These are phyloP conservation scores for Muntiacus muntjak DNA, from an alignment of 2,113 vertebrate genomes.

Conservation along the genomic window DNA sequence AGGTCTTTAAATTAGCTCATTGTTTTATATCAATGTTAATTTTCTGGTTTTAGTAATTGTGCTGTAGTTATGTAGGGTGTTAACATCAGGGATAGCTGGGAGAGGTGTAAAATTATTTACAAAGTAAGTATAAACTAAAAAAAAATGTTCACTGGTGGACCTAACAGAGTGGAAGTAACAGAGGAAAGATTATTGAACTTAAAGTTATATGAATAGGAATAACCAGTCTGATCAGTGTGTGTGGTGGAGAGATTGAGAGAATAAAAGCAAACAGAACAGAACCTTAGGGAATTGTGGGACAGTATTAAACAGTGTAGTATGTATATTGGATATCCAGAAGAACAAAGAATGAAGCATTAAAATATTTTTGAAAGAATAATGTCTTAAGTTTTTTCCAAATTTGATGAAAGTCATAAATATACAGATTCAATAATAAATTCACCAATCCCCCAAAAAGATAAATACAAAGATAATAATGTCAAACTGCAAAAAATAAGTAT, in stretches of 20 bases:
- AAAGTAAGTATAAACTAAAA: background rate
- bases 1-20: background rate
- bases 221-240: background rate
- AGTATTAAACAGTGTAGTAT: background rate
- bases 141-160: background rate
- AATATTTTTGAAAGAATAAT: background rate
- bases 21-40: background rate
- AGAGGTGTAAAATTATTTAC: background rate
- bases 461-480: background rate
- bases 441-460: background rate
- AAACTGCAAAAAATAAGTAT: background rate
- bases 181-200: background rate
- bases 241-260: background rate
- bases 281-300: background rate
- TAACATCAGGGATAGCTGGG: background rate
- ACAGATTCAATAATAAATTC: background rate
- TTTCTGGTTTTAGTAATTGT: background rate
- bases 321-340: background rate
- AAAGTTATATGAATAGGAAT: background rate
- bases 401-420: background rate
- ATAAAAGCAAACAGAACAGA: background rate
- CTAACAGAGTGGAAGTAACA: background rate
- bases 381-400: background rate
- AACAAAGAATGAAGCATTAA: background rate
- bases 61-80: background rate